Evolutionary conservation across 2,113 vertebrate species (phyloP), one percentile per base, ranked within the genome.

Genomic region (Prinia subflava): DNA sequence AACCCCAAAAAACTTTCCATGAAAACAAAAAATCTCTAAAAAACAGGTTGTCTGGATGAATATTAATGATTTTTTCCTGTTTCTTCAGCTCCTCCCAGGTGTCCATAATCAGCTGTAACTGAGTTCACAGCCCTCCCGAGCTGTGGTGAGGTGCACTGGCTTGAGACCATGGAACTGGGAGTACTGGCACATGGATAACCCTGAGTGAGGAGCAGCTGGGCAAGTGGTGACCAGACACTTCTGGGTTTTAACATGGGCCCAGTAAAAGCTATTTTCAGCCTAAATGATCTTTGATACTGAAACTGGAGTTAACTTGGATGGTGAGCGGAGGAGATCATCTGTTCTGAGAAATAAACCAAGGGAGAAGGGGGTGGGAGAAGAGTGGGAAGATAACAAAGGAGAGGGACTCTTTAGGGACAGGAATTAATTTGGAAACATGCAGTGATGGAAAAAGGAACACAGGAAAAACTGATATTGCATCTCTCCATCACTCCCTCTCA

Each of bases 181-280:
- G 83, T 76, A 39, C 71, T 0, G 0, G 77, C n/a, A 70, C 3
- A 30, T 53, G 42, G 79, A 50, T 89, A 89, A 50, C 87, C 67
- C 76, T 1, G 1, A 19, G 52, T 37, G 77, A 75, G 67, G 77
- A 64, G 91, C 89, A 94, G 79, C 90, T 93, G 93, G n/a, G 50
- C 88, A 52, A 68, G 88, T 93, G 85, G 47, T 94, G 79, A 68
- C 90, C 75, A 94, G 63, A 74, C 67, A 25, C 71, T 77, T 62
- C 76, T 68, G 56, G 73, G 64, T 42, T 90, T 78, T 93, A 68
- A 57, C n/a, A 28, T 6, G 56, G 75, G 19, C 76, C n/a, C 76
- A 41, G 60, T 75, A 75, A 93, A 93, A 89, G 56, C 73, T 89
- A 87, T 92, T 96, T 97, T 86, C 73, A 92, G 83, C 88, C 73